Base-by-base conservation (phyloP, 2,797 vertebrate species). In the Falco columbarius region DNA sequence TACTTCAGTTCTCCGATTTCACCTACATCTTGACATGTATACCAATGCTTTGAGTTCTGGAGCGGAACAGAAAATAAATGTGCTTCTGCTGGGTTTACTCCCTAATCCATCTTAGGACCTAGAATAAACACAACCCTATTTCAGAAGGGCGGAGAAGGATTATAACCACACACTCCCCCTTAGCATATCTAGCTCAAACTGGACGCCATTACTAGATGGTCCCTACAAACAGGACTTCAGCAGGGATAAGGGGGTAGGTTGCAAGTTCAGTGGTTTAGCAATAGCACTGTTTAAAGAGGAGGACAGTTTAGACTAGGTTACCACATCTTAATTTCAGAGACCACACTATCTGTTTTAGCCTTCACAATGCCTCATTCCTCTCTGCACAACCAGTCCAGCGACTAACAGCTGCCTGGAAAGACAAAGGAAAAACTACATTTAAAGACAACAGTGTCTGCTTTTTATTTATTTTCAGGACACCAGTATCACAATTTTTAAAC, bases 391-490 rank as follows among this genome's bases (percentile, higher is more conserved):
- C 58, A 81, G 32, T 30, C 18, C 47, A 66, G 59, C 38, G 42
- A 80, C 40, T 67, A 88, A 81, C 0, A 79, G 30, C 12, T 62
- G 23, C 46, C 23, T 73, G 54, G 29, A 61, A 93, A 44, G 12
- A 54, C 1, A 42, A 89, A 72, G n/a, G 26, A 87, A 92, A 54
- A 71, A 38, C 6, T 58, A 7, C 3, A 4, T 46, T 68, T 85
- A 58, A 77, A 91, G 61, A 65, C 38, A 92, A 34, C 12, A 36
- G 19, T 8, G 12, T 14, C 70, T 75, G 19, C 44, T 91, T 94
- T 95, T 82, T 62, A 63, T 96, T 97, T 2, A 23, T 90, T 93
- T 89, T 85, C 51, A 91, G 91, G 54, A 80, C 32, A 92, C 1
- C 4, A 74, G 16, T 51, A 86, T 56, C 44, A 93, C 22, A 79